A percentile compares a stretch with the other conserved stretches of the same genome.
Evolutionary conservation across 2,797 vertebrate genomes (phyloP).

Genomic region (Arrhamphus sclerolepis): DNA sequence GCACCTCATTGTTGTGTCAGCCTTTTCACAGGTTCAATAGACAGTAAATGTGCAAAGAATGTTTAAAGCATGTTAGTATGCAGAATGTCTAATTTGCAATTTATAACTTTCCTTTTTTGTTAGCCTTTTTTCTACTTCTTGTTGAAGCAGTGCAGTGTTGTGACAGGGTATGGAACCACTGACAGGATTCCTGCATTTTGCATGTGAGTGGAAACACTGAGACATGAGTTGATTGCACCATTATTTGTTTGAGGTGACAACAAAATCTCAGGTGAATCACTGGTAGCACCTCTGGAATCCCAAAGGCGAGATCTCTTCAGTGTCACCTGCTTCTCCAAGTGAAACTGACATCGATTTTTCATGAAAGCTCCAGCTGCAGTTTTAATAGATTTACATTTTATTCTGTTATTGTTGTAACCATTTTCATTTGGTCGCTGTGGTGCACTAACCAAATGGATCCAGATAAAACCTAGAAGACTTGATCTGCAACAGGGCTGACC

Average conservation of each 20-base stretch:
- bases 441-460: background rate
- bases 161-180: no score
- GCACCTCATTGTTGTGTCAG: no score
- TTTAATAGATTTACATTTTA: slow-evolving; percentile 1
- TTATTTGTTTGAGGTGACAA: slow-evolving; percentile 8
- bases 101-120: no score
- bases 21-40: no score
- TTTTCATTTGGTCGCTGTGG: slow-evolving; percentile 1
- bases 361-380: background rate
- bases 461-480: no score
- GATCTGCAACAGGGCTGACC: no score
- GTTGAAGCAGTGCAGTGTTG: no score
- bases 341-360: slow-evolving; percentile 3
- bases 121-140: no score
- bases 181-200: slow-evolving; percentile 5
- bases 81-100: no score
- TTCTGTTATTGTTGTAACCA: background rate
- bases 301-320: background rate
- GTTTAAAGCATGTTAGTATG: no score
- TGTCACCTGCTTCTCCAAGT: background rate
- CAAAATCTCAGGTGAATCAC: slow-evolving; percentile 4
- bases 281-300: slow-evolving; percentile 5
- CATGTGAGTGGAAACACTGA: slow-evolving; percentile 7
- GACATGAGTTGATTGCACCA: background rate
- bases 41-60: no score